Percentiles rank a stretch among this genome's conserved stretches.
phyloP scores from a whole-genome alignment of 2,888 invertebrate genomes.

The Chrysina gloriosa region DNA sequence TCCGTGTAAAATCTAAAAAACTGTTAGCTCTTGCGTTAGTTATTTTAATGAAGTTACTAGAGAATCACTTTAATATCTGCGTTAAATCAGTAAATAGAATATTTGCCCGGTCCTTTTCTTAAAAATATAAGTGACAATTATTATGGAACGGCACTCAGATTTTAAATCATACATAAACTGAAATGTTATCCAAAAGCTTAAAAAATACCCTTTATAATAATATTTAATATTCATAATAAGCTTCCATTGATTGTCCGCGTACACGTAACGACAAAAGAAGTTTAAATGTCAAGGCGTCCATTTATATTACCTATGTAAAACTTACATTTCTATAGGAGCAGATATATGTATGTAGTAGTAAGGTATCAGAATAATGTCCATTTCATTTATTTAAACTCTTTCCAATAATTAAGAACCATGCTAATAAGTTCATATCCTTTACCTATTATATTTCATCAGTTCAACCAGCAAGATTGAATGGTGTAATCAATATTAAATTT shows the following conservation, averaged over 20 bases:
- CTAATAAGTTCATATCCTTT: not conserved
- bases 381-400: not conserved
- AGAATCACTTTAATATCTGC: no score
- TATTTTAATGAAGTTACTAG: no score
- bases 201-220: not conserved
- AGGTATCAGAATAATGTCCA: not conserved
- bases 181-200: not conserved
- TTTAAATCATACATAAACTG: not conserved
- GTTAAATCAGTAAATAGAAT: no score
- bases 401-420: not conserved
- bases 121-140: not conserved
- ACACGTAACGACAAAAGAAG: not conserved
- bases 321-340: not conserved
- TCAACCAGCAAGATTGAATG: no score
- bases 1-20: no score
- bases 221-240: not conserved
- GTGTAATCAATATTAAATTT: no score
- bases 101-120: not conserved
- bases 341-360: not conserved
- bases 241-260: not conserved
- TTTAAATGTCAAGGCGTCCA: conserved; percentile 21
- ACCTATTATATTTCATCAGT: not conserved
- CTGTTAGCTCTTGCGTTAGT: no score
- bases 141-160: not conserved
- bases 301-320: not conserved